These are phyloP conservation scores for Ashinkailepas kermadecensis DNA, from an alignment of 2,888 invertebrate genomes.

Conservation along the genomic window DNA sequence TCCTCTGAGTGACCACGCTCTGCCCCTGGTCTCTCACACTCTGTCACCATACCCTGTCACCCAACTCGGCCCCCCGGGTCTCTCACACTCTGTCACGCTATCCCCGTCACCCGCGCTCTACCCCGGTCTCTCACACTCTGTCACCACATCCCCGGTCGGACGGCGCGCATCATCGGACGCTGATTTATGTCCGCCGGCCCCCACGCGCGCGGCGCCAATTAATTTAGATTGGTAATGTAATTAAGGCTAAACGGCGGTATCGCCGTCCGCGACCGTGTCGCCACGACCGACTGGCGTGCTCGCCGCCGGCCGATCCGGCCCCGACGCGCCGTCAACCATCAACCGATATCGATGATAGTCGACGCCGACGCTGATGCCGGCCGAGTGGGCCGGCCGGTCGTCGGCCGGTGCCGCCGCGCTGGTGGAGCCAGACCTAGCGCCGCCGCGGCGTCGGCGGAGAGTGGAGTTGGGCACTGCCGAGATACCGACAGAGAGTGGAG, in stretches of 20 bases:
- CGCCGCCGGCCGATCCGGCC: not conserved
- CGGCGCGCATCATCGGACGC: not conserved
- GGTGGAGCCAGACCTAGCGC: too few relatives aligned
- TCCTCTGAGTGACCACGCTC: too few relatives aligned
- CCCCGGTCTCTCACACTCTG: constrained; percentile 28
- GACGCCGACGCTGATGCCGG: not conserved
- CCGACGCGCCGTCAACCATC: not conserved
- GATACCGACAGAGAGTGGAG: too few relatives aligned
- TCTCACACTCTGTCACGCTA: too few relatives aligned
- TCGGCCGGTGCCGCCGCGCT: not conserved
- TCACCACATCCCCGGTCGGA: not conserved
- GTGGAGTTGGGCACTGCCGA: too few relatives aligned
- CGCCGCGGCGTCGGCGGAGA: too few relatives aligned
- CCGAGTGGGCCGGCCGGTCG: not conserved
- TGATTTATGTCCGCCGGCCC: constrained; percentile 5
- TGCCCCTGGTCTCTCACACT: too few relatives aligned
- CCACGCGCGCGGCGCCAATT: constrained; percentile 9
- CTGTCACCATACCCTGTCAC: too few relatives aligned
- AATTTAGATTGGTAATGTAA: constrained; percentile 23
- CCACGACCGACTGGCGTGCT: not conserved
- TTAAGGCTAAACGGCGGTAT: constrained; percentile 19
- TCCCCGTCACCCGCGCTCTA: constrained; percentile 8
- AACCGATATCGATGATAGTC: not conserved
- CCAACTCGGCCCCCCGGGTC: too few relatives aligned
- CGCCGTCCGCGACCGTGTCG: not conserved